A percentile compares a stretch with the other conserved stretches of the same genome.
Evolutionary conservation across 2,797 vertebrate species (phyloP).

Genomic region (Nannoperca obscura): DNA sequence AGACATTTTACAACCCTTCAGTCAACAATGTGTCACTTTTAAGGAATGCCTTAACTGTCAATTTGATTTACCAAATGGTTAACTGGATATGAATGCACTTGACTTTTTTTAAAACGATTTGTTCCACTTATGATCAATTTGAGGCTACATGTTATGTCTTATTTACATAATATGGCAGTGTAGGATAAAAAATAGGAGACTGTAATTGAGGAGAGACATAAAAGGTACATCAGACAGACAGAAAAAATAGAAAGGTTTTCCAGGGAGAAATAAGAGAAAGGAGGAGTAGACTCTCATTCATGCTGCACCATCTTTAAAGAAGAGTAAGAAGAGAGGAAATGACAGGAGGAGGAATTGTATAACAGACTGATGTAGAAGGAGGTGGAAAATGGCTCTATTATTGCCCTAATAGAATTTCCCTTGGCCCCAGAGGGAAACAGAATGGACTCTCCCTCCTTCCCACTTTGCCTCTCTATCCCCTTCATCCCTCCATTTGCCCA

Average conservation of each 20-base stretch:
- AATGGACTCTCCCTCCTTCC: conserved; percentile 78
- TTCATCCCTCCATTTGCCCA: conserved; percentile 75
- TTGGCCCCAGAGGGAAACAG: conserved; percentile 69
- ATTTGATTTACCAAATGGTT: not conserved
- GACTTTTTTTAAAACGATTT: not conserved
- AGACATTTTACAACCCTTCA: conserved; percentile 44
- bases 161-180: not conserved
- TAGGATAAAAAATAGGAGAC: not conserved
- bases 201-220: not conserved
- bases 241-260: conserved; percentile 13
- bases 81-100: conserved; percentile 1
- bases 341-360: conserved; percentile 48
- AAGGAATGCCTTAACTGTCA: not conserved
- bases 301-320: conserved; percentile 41
- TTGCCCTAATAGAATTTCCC: conserved; percentile 80
- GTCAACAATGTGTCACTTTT: conserved; percentile 23
- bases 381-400: conserved; percentile 81
- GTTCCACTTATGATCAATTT: not conserved
- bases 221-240: conserved; percentile 4
- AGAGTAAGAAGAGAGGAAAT: conserved; percentile 49
- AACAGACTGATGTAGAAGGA: conserved; percentile 65
- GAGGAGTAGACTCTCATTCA: conserved; percentile 12
- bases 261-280: conserved; percentile 19
- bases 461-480: conserved; percentile 65
- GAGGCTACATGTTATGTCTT: not conserved